Conservation (phyloP, 2,888 invertebrate species). For the Ochropacha duplaris region DNA sequence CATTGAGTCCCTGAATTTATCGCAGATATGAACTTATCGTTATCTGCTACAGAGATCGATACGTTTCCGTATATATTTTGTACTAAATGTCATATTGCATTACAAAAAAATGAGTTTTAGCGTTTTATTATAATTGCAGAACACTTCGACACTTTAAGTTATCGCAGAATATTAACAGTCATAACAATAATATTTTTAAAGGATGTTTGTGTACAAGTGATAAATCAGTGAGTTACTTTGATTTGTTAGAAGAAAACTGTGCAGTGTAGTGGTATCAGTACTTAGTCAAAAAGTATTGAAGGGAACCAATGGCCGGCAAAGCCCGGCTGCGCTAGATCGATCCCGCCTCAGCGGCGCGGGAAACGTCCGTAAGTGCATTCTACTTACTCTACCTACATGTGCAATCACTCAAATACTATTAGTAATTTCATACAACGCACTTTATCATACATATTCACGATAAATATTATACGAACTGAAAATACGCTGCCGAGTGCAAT, state of each 20-base stretch:
- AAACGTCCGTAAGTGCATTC: conserved; percentile 58
- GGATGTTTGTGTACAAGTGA: conserved; percentile 21
- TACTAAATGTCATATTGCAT: conserved; percentile 23
- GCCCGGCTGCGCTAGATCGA: conserved; percentile 70
- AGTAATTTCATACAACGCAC: no score
- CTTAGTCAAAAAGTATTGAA: conserved; percentile 26
- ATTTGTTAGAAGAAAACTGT: conserved; percentile 38
- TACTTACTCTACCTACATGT: conserved; percentile 29
- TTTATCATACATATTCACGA: conserved; percentile 14
- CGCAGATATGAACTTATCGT: conserved; percentile 55
- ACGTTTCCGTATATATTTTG: conserved; percentile 36
- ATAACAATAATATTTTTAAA: neutral
- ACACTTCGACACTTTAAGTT: neutral
- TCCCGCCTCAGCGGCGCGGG: conserved; percentile 58
- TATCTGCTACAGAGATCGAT: conserved; percentile 59
- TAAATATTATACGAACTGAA: conserved; percentile 16
- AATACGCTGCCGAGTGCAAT: neutral
- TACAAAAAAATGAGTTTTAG: neutral
- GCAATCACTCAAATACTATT: conserved; percentile 16
- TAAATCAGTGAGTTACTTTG: conserved; percentile 23
- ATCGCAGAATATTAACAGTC: neutral
- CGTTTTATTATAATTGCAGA: neutral
- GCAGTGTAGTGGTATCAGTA: conserved; percentile 39
- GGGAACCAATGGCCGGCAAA: conserved; percentile 52
- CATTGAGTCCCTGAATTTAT: conserved; percentile 51